phyloP scores from a whole-genome alignment of 2,888 invertebrate genomes.

The Cryptocephalus moraei region DNA sequence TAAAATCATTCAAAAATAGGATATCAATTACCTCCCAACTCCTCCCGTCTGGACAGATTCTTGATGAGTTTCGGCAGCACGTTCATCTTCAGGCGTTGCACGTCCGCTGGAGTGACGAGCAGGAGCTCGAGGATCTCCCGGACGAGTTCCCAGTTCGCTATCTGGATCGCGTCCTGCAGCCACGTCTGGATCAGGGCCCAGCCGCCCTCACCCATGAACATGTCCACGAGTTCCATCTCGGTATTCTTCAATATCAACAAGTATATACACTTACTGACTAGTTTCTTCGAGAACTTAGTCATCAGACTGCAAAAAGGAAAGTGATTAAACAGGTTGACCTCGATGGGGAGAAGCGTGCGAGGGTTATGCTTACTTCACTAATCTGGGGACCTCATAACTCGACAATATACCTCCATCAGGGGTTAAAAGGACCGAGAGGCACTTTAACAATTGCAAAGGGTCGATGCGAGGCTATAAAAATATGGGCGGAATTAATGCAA shows the following conservation, averaged over 20 bases:
- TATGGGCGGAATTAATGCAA: slow-evolving; percentile 3
- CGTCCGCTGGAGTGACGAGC: slow-evolving; percentile 79
- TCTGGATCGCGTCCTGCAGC: slow-evolving; percentile 78
- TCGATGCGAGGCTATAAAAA: slow-evolving; percentile 80
- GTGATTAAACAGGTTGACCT: slow-evolving; percentile 1
- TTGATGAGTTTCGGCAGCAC: slow-evolving; percentile 88
- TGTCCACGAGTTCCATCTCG: slow-evolving; percentile 68
- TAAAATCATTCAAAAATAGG: too few relatives aligned
- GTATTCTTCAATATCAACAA: slow-evolving; percentile 86
- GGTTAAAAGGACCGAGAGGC: slow-evolving; percentile 75
- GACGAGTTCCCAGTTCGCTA: slow-evolving; percentile 79
- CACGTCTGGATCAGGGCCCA: slow-evolving; percentile 87
- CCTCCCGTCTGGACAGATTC: slow-evolving; percentile 70
- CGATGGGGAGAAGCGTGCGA: background rate
- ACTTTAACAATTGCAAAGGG: slow-evolving; percentile 78
- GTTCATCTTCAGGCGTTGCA: slow-evolving; percentile 82
- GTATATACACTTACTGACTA: slow-evolving; percentile 92
- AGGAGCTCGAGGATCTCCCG: slow-evolving; percentile 78
- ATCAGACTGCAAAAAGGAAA: slow-evolving; percentile 58
- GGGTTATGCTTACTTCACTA: slow-evolving; percentile 60
- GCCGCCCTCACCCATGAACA: slow-evolving; percentile 85
- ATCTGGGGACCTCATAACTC: slow-evolving; percentile 74
- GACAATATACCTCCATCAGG: slow-evolving; percentile 82
- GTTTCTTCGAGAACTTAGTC: slow-evolving; percentile 90
- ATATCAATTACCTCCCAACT: slow-evolving; percentile 58